phyloP scores from a whole-genome alignment of 2,888 invertebrate genomes.

The Apotomis turbidana region DNA sequence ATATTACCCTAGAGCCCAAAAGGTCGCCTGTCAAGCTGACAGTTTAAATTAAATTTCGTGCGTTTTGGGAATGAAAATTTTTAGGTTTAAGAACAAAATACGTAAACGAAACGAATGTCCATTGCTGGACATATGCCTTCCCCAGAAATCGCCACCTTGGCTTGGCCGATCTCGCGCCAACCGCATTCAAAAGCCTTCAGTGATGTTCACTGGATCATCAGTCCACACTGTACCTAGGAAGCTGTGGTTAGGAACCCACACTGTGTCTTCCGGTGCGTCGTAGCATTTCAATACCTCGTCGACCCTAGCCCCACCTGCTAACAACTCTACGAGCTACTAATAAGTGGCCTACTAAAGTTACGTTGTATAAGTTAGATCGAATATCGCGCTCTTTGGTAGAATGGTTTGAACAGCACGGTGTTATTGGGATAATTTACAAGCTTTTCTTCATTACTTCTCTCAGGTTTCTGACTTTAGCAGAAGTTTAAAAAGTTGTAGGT shows the following conservation, averaged over 20 bases:
- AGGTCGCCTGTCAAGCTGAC: conserved; percentile 19
- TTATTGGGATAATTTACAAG: conserved; percentile 38
- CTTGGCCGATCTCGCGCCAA: too few species aligned
- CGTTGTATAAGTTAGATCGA: conserved; percentile 27
- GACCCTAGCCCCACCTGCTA: too few species aligned
- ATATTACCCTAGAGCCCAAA: conserved; percentile 16
- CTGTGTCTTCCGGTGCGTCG: too few species aligned
- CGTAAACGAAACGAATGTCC: neutral
- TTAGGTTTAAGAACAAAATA: neutral
- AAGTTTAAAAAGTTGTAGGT: conserved; percentile 14
- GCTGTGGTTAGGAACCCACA: too few species aligned
- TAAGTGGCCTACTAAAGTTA: neutral
- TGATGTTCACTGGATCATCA: too few species aligned
- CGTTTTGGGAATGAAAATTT: conserved; percentile 13
- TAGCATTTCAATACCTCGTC: too few species aligned
- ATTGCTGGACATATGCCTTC: too few species aligned
- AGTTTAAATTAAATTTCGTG: conserved; percentile 29
- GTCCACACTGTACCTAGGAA: too few species aligned
- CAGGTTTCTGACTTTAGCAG: conserved; percentile 8
- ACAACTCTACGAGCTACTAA: too few species aligned
- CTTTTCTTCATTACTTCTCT: conserved; percentile 31
- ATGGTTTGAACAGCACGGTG: conserved; percentile 22
- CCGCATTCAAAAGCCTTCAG: too few species aligned
- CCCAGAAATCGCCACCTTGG: too few species aligned
- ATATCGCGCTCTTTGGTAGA: conserved; percentile 31